These are phyloP conservation scores for Oncorhynchus keta DNA, from an alignment of 2,113 vertebrate species.

Conservation along the genomic window DNA sequence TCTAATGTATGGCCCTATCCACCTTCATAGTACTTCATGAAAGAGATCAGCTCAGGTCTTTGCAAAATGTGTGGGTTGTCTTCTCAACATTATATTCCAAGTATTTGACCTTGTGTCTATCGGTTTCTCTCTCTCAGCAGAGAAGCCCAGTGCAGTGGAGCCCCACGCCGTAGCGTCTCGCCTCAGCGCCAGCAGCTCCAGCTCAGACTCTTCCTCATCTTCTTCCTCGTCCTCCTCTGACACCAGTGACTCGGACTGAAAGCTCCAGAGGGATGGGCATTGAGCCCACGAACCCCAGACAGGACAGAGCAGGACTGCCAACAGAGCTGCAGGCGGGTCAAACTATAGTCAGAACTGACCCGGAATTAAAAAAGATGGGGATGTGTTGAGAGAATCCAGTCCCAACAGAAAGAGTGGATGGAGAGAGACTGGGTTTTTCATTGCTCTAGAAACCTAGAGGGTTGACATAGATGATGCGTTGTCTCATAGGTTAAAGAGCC, in stretches of 20 bases:
- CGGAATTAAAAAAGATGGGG: not conserved
- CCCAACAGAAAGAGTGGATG: not conserved
- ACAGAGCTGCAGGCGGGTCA: constrained; percentile 33
- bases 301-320: constrained; percentile 32
- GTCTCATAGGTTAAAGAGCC: not conserved
- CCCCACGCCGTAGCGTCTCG: constrained; percentile 80
- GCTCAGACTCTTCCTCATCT: constrained; percentile 83
- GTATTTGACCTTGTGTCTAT: not conserved
- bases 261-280: not conserved
- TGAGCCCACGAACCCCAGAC: not conserved
- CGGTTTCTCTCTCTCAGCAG: constrained; percentile 63
- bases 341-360: constrained; percentile 4
- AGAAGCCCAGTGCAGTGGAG: constrained; percentile 76
- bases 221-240: constrained; percentile 90
- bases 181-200: constrained; percentile 89
- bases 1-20: no score
- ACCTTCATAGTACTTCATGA: no score
- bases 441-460: constrained; percentile 5
- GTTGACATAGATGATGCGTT: not conserved
- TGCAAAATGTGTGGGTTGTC: no score
- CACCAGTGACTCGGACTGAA: constrained; percentile 82
- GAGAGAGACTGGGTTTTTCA: not conserved
- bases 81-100: not conserved
- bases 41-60: no score
- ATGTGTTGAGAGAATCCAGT: not conserved